These are phyloP conservation scores for Silurus glanis DNA, from an alignment of 2,113 vertebrate species.

Conservation along the genomic window DNA sequence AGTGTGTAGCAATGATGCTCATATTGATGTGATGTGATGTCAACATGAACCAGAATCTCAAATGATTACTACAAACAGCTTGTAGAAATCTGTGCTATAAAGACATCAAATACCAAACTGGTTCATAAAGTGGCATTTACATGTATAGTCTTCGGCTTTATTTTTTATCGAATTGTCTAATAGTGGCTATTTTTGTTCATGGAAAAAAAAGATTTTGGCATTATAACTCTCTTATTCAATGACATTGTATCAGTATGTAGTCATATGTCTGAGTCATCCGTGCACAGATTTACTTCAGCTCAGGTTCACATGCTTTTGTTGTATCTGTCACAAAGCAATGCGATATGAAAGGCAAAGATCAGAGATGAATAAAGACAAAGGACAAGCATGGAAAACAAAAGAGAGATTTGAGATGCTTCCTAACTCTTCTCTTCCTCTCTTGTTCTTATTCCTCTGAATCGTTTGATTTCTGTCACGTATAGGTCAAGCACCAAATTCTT, in stretches of 20 bases:
- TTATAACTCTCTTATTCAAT: neutral
- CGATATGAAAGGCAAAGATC: constrained; percentile 5
- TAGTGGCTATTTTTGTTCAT: neutral
- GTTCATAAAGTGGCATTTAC: neutral
- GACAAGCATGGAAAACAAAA: neutral
- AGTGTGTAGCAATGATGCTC: neutral
- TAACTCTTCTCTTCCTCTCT: neutral
- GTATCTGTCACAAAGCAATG: neutral
- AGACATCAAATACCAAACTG: neutral
- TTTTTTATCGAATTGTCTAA: neutral
- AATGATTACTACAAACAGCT: neutral
- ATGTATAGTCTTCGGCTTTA: neutral
- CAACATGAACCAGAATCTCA: neutral
- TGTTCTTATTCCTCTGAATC: neutral
- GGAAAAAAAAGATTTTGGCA: neutral
- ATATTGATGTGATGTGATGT: neutral
- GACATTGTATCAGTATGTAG: neutral
- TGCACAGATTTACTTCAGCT: neutral
- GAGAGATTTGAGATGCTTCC: neutral
- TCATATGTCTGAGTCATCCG: constrained; percentile 3
- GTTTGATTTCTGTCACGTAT: neutral
- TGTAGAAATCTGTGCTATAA: neutral
- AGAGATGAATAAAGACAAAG: constrained; percentile 11
- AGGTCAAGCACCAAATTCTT: neutral
- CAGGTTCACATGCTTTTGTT: neutral